phyloP scores from a whole-genome alignment of 2,113 vertebrate species.

The Macquaria ambigua region DNA sequence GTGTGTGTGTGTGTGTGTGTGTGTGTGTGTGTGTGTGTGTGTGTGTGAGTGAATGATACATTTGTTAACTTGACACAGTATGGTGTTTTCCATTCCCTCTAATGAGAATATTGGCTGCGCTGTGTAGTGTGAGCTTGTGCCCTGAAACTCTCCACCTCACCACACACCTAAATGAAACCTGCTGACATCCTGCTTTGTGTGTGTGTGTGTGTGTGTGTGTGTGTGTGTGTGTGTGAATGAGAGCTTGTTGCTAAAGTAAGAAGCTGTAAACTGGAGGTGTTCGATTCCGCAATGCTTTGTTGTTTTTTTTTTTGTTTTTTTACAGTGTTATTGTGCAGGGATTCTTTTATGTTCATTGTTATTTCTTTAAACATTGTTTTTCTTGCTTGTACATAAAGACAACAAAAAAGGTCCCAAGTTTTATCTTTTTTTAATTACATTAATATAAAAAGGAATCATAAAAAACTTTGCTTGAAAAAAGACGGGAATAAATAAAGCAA shows the following conservation, averaged over 20 bases:
- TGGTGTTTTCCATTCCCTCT: conserved; percentile 21
- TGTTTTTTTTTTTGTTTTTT: conserved; percentile 28
- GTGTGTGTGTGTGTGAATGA: conserved; percentile 19
- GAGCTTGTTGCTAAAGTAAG: conserved; percentile 32
- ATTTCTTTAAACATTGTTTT: conserved; percentile 51
- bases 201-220: conserved; percentile 9
- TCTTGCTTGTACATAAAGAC: conserved; percentile 77
- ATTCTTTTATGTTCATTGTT: conserved; percentile 63
- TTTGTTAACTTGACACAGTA: conserved; percentile 13
- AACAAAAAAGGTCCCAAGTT: conserved; percentile 65
- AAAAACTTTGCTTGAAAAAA: conserved; percentile 72
- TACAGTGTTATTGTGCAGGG: conserved; percentile 73
- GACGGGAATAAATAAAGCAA: conserved; percentile 74
- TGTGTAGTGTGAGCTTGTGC: conserved; percentile 27
- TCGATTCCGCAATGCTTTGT: conserved; percentile 40
- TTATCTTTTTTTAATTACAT: conserved; percentile 83
- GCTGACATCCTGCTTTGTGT: conserved; percentile 30
- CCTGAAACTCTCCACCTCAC: conserved; percentile 24
- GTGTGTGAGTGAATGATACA: conserved; percentile 7
- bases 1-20: neutral
- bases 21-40: conserved; percentile 6
- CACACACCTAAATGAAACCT: conserved; percentile 28
- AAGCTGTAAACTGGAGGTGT: conserved; percentile 44
- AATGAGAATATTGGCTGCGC: conserved; percentile 12
- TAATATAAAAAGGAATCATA: conserved; percentile 71